Percentiles rank a stretch among this genome's conserved stretches.
phyloP scores from a whole-genome alignment of 53 echinoderm and acorn worm species.

The Luidia sarsii region DNA sequence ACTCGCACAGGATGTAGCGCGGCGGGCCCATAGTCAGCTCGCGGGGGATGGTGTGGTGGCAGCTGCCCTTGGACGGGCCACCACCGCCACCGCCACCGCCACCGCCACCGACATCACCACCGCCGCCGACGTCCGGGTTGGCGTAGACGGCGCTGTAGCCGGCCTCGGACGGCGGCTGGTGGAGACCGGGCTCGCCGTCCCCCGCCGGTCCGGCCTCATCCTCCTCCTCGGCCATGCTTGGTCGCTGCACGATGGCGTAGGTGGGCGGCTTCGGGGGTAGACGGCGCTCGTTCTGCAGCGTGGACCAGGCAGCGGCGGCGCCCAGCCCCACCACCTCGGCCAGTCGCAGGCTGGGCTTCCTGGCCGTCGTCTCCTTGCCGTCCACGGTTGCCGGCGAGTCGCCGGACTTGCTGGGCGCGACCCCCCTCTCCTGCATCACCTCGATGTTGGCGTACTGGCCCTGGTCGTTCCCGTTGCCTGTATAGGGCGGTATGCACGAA shows the following conservation, averaged over 20 bases:
- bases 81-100: too few relatives aligned
- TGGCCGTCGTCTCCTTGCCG: neutral
- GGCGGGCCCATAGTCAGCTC: slow-evolving; percentile 40
- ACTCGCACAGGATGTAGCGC: slow-evolving; percentile 41
- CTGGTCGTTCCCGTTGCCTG: slow-evolving; percentile 1
- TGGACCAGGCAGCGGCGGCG: neutral
- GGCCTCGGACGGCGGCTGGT: neutral
- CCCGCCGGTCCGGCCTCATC: neutral
- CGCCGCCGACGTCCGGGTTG: slow-evolving; percentile 22
- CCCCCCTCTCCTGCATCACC: slow-evolving; percentile 18
- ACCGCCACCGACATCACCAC: too few relatives aligned
- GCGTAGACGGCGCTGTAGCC: slow-evolving; percentile 37
- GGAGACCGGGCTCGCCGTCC: neutral
- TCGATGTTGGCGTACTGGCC: slow-evolving; percentile 16
- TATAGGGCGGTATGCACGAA: too few relatives aligned
- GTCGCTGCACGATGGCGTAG: slow-evolving; percentile 44
- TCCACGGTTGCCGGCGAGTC: neutral
- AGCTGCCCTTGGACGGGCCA: neutral
- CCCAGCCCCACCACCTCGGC: neutral
- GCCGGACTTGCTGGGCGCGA: neutral
- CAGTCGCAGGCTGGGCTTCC: neutral
- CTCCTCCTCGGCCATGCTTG: neutral
- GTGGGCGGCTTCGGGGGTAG: slow-evolving; percentile 31
- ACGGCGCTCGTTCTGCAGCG: neutral
- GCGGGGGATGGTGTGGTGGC: slow-evolving; percentile 19